Base-by-base conservation (phyloP, 1,140 invertebrate genomes). In the Brachionus asplanchnoidis region DNA sequence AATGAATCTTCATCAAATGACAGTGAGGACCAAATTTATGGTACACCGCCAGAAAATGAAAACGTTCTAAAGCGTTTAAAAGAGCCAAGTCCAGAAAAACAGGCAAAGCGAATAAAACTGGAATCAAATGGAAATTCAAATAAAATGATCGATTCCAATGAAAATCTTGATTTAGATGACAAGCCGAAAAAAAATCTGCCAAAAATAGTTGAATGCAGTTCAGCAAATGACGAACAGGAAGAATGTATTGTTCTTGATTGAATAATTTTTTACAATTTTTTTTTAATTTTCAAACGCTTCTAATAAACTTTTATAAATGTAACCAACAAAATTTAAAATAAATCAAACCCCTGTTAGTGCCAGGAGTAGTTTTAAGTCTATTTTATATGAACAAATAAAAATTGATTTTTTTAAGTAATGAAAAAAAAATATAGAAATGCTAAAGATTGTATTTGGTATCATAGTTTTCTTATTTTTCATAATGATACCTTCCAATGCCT, bases 211-310 rank as follows among this genome's bases (percentile, higher is more conserved):
- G 68, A 73, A 73, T 73, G 68, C 36, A 42, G 68, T 42, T 73
- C 68, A 40, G 68, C 68, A 40, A 9, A 11, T 40, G n/a, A 1
- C 6, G 17, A 42, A n/a, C 8, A 5, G 17, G 68, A 73, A 12
- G 68, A 73, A 23, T 73, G 68, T 73, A 73, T 73, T 17, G 36
- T 73, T 20, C 36, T 73, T 42, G 68, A 73, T 42, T 73, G 42
- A 42, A n/a, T 32, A 40, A 73, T n/a, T 42, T 73, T 40, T 73
- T 7, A 36, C 2, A 36, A 36, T 36, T 36, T 36, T 36, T 36
- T 36, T 36, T 36, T 32, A 36, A 7, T 6, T 7, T 36, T 0
- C 0, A 36, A 7, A 36, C 32, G 7, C 5, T 36, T 36, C 32
- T 36, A 36, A 36, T 36, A 36, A 36, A 36, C 32, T 36, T 36